phyloP scores from a whole-genome alignment of 2,888 invertebrate species.

The Lacanobia wlatinum region DNA sequence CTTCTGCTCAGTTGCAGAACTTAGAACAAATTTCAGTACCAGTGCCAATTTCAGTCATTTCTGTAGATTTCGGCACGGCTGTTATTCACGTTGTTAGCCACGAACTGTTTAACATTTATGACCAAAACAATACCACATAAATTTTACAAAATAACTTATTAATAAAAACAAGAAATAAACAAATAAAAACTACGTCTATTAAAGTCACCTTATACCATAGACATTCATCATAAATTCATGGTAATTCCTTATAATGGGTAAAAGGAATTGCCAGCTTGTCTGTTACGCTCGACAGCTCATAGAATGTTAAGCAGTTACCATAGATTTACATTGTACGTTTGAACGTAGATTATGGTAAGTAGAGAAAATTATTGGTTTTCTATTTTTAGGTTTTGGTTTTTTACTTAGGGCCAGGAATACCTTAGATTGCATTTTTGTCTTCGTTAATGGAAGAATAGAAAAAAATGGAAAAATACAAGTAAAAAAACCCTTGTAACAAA shows the following conservation, averaged over 20 bases:
- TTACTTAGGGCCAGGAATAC: background rate
- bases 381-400: background rate
- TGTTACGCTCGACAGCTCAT: constrained; percentile 28
- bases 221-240: constrained; percentile 50
- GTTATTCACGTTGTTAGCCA: too few relatives aligned
- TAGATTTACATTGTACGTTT: constrained; percentile 31
- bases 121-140: too few relatives aligned
- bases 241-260: constrained; percentile 41
- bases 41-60: too few relatives aligned
- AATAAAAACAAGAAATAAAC: background rate
- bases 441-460: background rate
- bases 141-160: background rate
- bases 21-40: too few relatives aligned
- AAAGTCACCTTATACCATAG: constrained; percentile 10
- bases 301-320: constrained; percentile 32
- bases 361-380: constrained; percentile 3
- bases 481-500: too few relatives aligned
- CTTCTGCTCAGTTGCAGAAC: too few relatives aligned
- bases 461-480: too few relatives aligned
- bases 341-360: constrained; percentile 34
- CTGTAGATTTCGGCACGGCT: too few relatives aligned
- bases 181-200: constrained; percentile 23
- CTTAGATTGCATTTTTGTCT: too few relatives aligned
- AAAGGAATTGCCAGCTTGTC: constrained; percentile 44
- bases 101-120: too few relatives aligned